phyloP scores from a whole-genome alignment of 2,888 invertebrate species.

The Harmothoe impar region DNA sequence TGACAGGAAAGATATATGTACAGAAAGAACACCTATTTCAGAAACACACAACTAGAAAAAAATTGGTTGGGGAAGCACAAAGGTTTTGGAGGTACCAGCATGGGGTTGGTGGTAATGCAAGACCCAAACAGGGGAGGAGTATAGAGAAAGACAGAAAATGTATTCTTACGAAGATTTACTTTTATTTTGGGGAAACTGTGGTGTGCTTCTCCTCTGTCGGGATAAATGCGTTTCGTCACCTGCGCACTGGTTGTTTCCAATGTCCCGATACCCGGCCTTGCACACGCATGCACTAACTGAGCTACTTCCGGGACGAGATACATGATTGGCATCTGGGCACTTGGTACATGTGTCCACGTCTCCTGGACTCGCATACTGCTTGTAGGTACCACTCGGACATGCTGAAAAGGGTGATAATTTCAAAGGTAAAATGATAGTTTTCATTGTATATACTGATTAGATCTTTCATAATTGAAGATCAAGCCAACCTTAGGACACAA shows the following conservation, averaged over 20 bases:
- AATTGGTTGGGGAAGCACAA: too few species aligned
- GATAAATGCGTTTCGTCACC: conserved; percentile 82
- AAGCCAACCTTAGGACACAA: too few species aligned
- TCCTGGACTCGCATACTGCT: conserved; percentile 84
- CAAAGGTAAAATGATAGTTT: too few species aligned
- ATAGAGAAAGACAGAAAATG: conserved; percentile 19
- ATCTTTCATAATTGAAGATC: too few species aligned
- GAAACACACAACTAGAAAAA: too few species aligned
- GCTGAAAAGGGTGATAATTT: conserved; percentile 83
- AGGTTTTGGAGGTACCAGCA: too few species aligned
- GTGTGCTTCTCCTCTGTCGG: conserved; percentile 55
- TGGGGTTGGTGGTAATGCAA: too few species aligned
- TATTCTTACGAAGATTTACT: conserved; percentile 63
- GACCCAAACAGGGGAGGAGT: not conserved
- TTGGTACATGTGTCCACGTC: conserved; percentile 85
- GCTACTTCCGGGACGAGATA: conserved; percentile 86
- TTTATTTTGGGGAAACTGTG: conserved; percentile 62
- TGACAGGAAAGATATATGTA: too few species aligned
- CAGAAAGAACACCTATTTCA: too few species aligned
- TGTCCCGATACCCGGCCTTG: conserved; percentile 86
- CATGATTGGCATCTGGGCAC: conserved; percentile 88
- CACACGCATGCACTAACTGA: conserved; percentile 86
- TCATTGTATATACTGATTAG: not conserved
- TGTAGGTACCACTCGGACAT: conserved; percentile 88
- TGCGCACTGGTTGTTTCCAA: conserved; percentile 85